Evolutionary conservation across 2,888 invertebrate genomes (phyloP).

Genomic region (Drosophila mayaguana): DNA sequence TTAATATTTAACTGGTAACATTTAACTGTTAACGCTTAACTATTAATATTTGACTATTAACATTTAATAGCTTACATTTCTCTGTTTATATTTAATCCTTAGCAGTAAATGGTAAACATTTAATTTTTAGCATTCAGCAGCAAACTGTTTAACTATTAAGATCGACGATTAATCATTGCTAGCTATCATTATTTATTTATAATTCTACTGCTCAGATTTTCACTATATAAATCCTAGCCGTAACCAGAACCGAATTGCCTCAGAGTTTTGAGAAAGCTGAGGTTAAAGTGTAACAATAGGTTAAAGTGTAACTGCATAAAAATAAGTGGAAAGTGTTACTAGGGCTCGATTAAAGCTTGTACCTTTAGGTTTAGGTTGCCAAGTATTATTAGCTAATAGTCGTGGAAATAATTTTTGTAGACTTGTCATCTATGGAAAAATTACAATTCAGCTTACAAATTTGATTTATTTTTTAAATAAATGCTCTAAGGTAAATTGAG

Average conservation of each 20-base stretch:
- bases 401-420: neutral
- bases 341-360: neutral
- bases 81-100: neutral
- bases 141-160: no score
- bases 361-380: neutral
- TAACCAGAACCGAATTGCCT: neutral
- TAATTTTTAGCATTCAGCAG: no score
- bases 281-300: neutral
- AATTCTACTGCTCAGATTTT: neutral
- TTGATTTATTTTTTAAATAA: neutral
- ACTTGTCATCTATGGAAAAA: neutral
- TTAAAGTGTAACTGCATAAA: neutral
- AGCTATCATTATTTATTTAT: neutral
- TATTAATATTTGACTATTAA: neutral
- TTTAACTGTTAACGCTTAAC: no score
- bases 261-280: neutral
- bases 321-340: constrained; percentile 1
- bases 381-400: neutral
- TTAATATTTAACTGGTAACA: no score
- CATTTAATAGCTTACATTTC: no score
- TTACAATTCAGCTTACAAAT: neutral
- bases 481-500: neutral
- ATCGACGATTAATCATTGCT: neutral
- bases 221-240: no score
- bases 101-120: no score